Evolutionary conservation across 1,140 invertebrate species (phyloP), one percentile per base, ranked within the genome.

Genomic region (Homarus americanus): DNA sequence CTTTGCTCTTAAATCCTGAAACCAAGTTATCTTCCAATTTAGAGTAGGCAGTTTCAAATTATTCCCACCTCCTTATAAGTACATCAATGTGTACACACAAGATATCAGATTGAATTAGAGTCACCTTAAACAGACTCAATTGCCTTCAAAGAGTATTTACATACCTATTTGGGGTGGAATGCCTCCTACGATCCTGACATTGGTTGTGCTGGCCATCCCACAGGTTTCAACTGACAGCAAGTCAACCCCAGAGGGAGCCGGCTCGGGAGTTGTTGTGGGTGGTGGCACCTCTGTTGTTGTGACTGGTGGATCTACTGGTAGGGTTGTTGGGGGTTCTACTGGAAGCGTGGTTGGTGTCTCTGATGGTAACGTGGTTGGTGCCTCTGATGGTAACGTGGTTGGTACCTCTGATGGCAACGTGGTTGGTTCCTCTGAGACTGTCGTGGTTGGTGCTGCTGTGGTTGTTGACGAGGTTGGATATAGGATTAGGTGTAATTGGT

Each of bases 131-230:
- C n/a, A n/a, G n/a, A n/a, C n/a, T n/a, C n/a, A n/a, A n/a, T n/a
- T 32, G 1, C 0, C 80, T 17, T 20, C 10, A 24, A 12, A 7
- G 38, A 17, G n/a, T 36, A 10, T 10, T 24, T 44, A 1, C 72
- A 15, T 63, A 90, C 88, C 80, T 38, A 58, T n/a, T 4, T 38
- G 41, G 20, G 88, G 78, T 10, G 32, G 69, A 2, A 38, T 41
- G 34, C 88, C 88, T 20, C 73, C 69, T 20, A 90, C 88, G 34
- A 90, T 90, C 69, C 80, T 73, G 4, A 90, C 17, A 24, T 24
- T 10, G 28, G 17, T 32, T 0, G 78, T 12, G n/a, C 58, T 7
- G 36, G 40, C 49, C 4, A 28, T 41, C 10, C 88, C 88, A 41
- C 88, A 90, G 44, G 69, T 66, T 2, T 83, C 82, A 7, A 32